Evolutionary conservation across 1,140 invertebrate species (phyloP), one percentile per base, ranked within the genome.

Genomic region (Dolichoris vasculosae): DNA sequence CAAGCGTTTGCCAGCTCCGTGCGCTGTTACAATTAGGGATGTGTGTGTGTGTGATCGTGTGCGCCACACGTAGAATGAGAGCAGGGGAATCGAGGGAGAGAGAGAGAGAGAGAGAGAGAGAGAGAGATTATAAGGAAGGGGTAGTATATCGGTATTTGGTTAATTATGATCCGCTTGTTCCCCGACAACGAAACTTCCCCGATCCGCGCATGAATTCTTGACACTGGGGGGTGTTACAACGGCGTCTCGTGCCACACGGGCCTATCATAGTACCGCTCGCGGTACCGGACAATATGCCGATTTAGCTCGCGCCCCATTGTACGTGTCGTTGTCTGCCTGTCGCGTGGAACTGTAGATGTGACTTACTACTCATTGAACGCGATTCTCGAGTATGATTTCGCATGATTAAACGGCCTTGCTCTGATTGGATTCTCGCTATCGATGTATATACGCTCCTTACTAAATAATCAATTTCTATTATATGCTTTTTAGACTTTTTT

Each of bases 141-240:
- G 91, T 7, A 35, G 91, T 90, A 89, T 93, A 93, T 93, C 91
- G 92, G 92, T 92, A 93, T 93, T 93, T 89, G 90, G 92, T 93
- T 93, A 93, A 93, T 93, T 93, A 93, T 93, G 91, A 92, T 92
- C 91, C 90, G 23, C 30, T 23, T 8, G 2, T 26, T 2, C 46
- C 8, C 64, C 8, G 15, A 8, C 15, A 51, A 17, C 48, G 48
- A 51, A 51, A 51, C 48, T 51, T 51, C n/a, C 64, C 90, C 90
- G 89, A 88, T 87, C 88, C 88, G 89, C 89, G 89, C 90, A 92
- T 92, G 92, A 93, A 93, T 93, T 93, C 92, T 92, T 93, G 92
- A 93, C 92, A 91, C 92, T 40, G 17, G 90, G 90, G 91, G 91
- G 90, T 71, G 92, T 91, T 91, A 91, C 90, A 43, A 43, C 38